A percentile compares a stretch with the other conserved stretches of the same genome.
These are phyloP conservation scores for Marronus borbonicus DNA, from an alignment of 2,888 invertebrate species.

Conservation along the genomic window DNA sequence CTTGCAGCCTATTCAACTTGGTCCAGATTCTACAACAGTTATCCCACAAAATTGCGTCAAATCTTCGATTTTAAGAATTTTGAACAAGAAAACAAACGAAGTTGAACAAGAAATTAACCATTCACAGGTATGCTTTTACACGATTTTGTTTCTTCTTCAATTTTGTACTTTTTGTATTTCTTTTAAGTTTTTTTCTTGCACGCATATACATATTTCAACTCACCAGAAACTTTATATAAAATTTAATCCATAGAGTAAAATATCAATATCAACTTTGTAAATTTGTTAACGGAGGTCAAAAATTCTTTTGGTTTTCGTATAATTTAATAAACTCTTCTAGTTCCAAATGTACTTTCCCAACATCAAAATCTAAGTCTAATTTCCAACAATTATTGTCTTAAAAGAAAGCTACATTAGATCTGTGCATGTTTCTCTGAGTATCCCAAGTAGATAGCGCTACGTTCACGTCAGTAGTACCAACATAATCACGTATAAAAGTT, in stretches of 20 bases:
- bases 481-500: conserved; percentile 64
- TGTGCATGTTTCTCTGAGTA: neutral
- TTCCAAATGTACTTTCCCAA: too few relatives aligned
- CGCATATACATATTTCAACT: too few relatives aligned
- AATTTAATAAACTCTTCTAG: too few relatives aligned
- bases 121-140: conserved; percentile 64
- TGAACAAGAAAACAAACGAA: conserved; percentile 65
- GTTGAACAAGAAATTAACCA: conserved; percentile 67
- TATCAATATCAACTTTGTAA: too few relatives aligned
- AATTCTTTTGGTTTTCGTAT: too few relatives aligned
- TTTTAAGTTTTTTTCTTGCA: too few relatives aligned
- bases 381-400: too few relatives aligned
- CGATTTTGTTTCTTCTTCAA: neutral
- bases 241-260: too few relatives aligned
- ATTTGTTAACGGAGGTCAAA: too few relatives aligned
- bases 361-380: too few relatives aligned
- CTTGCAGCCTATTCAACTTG: conserved; percentile 89
- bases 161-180: too few relatives aligned
- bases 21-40: conserved; percentile 92
- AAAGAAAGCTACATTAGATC: neutral
- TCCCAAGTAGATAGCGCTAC: conserved; percentile 3
- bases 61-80: conserved; percentile 77
- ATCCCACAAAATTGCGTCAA: conserved; percentile 84
- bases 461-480: conserved; percentile 34
- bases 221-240: too few relatives aligned